Evolutionary conservation across 2,113 vertebrate genomes (phyloP).

Genomic region (Prochilodus magdalenae): DNA sequence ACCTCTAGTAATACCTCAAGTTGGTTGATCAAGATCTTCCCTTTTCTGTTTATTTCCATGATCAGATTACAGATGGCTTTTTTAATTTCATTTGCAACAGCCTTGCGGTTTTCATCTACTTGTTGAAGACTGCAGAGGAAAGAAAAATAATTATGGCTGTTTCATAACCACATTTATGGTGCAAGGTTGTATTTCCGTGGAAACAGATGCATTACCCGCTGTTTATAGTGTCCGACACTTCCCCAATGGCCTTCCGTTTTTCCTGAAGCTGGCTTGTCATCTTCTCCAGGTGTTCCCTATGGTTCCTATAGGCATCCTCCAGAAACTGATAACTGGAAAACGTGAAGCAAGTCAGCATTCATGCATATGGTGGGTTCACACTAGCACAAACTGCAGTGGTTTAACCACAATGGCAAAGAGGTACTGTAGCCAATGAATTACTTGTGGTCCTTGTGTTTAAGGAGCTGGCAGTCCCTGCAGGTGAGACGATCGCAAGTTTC

Average conservation of each 20-base stretch:
- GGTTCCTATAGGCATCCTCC: conserved; percentile 97
- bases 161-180: neutral
- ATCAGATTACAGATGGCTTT: conserved; percentile 96
- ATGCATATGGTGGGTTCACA: neutral
- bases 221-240: conserved; percentile 89
- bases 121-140: conserved; percentile 87
- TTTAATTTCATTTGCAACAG: conserved; percentile 96
- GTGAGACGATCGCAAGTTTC: conserved; percentile 97
- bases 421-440: conserved; percentile 65
- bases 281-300: conserved; percentile 93
- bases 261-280: conserved; percentile 95
- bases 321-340: conserved; percentile 95
- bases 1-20: conserved; percentile 84
- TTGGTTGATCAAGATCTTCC: conserved; percentile 94
- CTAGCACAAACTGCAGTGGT: neutral
- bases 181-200: no score
- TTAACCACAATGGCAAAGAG: neutral
- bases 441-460: conserved; percentile 99
- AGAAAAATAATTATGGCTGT: neutral
- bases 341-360: conserved; percentile 23
- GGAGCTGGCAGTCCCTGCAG: conserved; percentile 94
- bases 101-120: conserved; percentile 95
- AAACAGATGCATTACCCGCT: conserved; percentile 79
- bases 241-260: conserved; percentile 92
- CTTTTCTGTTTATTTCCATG: conserved; percentile 98